phyloP scores from a whole-genome alignment of 2,888 invertebrate genomes.

The Xylota segnis region DNA sequence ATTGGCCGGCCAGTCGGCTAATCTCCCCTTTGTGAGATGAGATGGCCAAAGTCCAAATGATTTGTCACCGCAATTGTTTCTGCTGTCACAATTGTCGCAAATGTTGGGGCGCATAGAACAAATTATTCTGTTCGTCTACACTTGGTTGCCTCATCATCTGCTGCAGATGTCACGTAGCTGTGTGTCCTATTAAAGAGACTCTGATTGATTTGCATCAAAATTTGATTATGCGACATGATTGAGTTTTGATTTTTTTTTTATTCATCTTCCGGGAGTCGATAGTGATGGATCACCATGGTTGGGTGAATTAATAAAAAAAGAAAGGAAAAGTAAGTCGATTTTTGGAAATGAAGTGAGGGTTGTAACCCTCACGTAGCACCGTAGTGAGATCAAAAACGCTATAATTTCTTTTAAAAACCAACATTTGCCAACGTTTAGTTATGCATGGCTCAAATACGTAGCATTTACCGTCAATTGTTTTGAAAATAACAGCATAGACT shows the following conservation, averaged over 20 bases:
- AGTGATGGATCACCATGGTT: slow-evolving; percentile 79
- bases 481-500: slow-evolving; percentile 40
- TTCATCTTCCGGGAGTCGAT: slow-evolving; percentile 34
- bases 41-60: slow-evolving; percentile 72
- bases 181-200: slow-evolving; percentile 68
- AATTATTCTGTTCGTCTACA: slow-evolving; percentile 37
- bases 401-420: no score
- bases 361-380: no score
- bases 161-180: slow-evolving; percentile 60
- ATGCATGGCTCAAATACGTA: background rate
- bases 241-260: slow-evolving; percentile 78
- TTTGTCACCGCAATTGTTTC: slow-evolving; percentile 78
- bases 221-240: slow-evolving; percentile 80
- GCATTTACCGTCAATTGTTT: slow-evolving; percentile 6
- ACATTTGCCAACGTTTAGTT: slow-evolving; percentile 3
- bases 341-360: slow-evolving; percentile 18
- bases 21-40: slow-evolving; percentile 38
- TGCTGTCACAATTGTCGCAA: slow-evolving; percentile 73
- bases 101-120: slow-evolving; percentile 43
- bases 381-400: no score
- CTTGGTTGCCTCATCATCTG: slow-evolving; percentile 35
- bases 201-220: slow-evolving; percentile 84
- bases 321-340: background rate
- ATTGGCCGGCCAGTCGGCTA: slow-evolving; percentile 66
- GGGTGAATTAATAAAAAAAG: slow-evolving; percentile 66